Percentiles rank a stretch among this genome's conserved stretches.
phyloP scores from a whole-genome alignment of 2,888 invertebrate species.

The Acrobasis consociella region DNA sequence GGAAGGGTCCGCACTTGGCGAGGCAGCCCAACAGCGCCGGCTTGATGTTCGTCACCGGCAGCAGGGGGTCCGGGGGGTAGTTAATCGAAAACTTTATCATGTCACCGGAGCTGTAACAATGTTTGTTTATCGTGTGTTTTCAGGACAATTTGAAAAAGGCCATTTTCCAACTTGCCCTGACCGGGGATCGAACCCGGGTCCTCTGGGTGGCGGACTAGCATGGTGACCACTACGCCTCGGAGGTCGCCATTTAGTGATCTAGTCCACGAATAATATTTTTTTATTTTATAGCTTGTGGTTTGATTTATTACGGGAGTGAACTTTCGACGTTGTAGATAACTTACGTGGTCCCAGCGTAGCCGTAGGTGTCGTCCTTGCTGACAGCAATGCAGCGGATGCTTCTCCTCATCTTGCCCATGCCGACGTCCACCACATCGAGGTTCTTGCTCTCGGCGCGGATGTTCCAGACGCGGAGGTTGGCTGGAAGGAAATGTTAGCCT shows the following conservation, averaged over 20 bases:
- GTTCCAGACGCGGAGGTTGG: constrained; percentile 89
- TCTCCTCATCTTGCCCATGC: constrained; percentile 90
- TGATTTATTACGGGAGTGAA: too few species aligned
- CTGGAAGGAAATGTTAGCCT: constrained; percentile 47
- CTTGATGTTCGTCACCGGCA: constrained; percentile 72
- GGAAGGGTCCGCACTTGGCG: constrained; percentile 82
- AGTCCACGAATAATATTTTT: too few species aligned
- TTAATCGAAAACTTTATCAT: constrained; percentile 78
- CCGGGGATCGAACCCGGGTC: too few species aligned
- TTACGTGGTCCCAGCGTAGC: constrained; percentile 94
- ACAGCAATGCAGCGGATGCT: constrained; percentile 88
- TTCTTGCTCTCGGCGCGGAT: constrained; percentile 87
- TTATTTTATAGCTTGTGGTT: too few species aligned
- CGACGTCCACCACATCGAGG: constrained; percentile 88
- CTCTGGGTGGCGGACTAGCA: too few species aligned
- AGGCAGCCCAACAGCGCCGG: constrained; percentile 86
- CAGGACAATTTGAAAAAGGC: too few species aligned
- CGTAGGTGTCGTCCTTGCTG: constrained; percentile 86
- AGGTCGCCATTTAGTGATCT: too few species aligned
- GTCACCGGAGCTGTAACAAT: constrained; percentile 73
- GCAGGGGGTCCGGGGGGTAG: constrained; percentile 81
- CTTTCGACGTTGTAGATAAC: too few species aligned
- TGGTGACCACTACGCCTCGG: too few species aligned
- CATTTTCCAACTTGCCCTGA: too few species aligned
- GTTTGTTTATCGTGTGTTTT: too few species aligned